A percentile compares a stretch with the other conserved stretches of the same genome.
These are phyloP conservation scores for Spilogale gracilis DNA, from an alignment of 2,113 vertebrate genomes.

Conservation along the genomic window DNA sequence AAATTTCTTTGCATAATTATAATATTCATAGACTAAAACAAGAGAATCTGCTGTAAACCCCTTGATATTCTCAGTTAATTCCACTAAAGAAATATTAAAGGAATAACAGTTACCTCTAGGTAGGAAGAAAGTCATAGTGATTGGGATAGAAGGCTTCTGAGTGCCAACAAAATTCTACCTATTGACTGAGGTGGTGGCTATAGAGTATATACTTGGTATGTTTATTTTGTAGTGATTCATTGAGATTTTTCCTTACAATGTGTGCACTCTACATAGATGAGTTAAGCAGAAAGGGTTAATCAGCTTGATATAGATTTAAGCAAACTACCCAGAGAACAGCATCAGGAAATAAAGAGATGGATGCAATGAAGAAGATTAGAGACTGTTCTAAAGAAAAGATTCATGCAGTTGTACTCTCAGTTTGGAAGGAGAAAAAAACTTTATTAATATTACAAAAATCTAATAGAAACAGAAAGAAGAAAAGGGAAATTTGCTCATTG, in stretches of 20 bases:
- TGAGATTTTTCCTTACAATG: neutral
- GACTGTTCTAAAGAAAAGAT: too few relatives aligned
- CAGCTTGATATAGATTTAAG: neutral
- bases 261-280: neutral
- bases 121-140: neutral
- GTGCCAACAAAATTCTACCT: neutral
- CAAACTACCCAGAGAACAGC: neutral
- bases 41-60: neutral
- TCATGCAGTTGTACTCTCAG: too few relatives aligned
- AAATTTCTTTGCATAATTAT: neutral
- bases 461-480: too few relatives aligned
- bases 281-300: neutral
- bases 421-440: too few relatives aligned
- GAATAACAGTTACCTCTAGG: neutral
- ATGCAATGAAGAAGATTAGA: neutral
- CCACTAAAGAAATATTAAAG: neutral
- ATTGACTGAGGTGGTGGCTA: neutral
- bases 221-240: neutral
- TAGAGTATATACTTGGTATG: neutral
- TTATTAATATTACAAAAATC: too few relatives aligned
- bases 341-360: neutral
- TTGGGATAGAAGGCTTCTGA: neutral
- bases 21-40: neutral
- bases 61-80: neutral
- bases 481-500: too few relatives aligned